Base-by-base conservation (phyloP, 2,797 vertebrate species). In the Tympanoctomys barrerae region DNA sequence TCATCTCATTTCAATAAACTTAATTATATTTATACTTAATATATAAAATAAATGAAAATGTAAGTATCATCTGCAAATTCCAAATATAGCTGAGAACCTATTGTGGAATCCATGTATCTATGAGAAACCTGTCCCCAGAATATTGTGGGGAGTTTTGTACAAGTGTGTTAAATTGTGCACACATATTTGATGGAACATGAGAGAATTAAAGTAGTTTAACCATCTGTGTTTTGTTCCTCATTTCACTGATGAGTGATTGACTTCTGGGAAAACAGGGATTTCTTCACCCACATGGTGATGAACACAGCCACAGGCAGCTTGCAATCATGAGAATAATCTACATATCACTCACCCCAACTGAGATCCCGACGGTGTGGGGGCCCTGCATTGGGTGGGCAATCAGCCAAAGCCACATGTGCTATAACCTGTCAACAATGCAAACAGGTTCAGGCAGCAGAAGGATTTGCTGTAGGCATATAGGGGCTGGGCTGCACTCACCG, bases 351-450 rank as follows among this genome's bases (percentile, higher is more conserved):
- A 61, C 73, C 68, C 70, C 18, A 26, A 1, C 18, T 66, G 81
- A 81, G 66, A 33, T 82, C 49, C 89, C 78, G 31, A 46, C 22
- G 18, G 3, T 54, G 49, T 59, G 21, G 39, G 59, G 84, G 28
- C 89, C 70, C 83, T 91, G 75, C 46, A 79, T 49, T 36, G 1
- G 16, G 26, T 52, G 22, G 93, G 78, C 33, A 78, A 33, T 46
- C 86, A 90, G 86, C 82, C 89, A 96, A 94, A 79, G 91, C 79
- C 91, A 94, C 42, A 18, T 36, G 54, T 52, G 78, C 70, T 85
- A 12, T 84, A 87, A 87, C 66, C 90, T 64, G n/a, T 88, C 68
- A 91, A 75, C 46, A 22, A 36, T 61, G 52, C 49, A 33, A 33
- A 90, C 52, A 85, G 73, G 78, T 85, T 91, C 54, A 49, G 68